Evolutionary conservation across 1,140 invertebrate genomes (phyloP).

Genomic region (Drosophila auraria): DNA sequence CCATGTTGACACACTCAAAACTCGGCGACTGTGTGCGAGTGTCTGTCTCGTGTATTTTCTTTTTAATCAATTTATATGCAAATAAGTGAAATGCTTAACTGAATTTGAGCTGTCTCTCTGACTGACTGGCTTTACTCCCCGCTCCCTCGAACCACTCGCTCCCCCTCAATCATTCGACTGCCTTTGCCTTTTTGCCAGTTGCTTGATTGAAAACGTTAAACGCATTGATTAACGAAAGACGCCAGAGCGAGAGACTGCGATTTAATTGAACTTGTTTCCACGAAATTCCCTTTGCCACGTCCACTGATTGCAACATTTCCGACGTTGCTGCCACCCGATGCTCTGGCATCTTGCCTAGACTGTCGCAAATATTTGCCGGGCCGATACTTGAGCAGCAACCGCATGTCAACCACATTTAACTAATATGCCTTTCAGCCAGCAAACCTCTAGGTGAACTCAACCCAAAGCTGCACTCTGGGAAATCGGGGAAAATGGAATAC

Average conservation of each 20-base stretch:
- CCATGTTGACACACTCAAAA: constrained; percentile 75
- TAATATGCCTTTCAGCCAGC: constrained; percentile 57
- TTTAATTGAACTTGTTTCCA: constrained; percentile 80
- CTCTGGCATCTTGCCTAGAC: neutral
- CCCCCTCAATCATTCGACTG: constrained; percentile 24
- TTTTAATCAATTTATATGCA: constrained; percentile 84
- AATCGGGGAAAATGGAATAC: neutral
- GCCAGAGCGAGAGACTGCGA: constrained; percentile 48
- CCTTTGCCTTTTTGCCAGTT: constrained; percentile 64
- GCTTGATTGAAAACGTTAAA: constrained; percentile 82
- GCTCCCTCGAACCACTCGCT: neutral
- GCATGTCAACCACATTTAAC: constrained; percentile 64
- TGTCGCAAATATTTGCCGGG: constrained; percentile 65
- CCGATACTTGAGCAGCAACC: constrained; percentile 45
- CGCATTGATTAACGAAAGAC: constrained; percentile 73
- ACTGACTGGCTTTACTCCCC: constrained; percentile 23
- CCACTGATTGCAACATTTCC: constrained; percentile 63
- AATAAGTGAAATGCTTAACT: constrained; percentile 84
- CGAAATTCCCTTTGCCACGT: constrained; percentile 61
- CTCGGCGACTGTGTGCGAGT: constrained; percentile 50
- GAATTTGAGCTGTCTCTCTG: constrained; percentile 73
- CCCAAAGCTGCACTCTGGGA: constrained; percentile 21
- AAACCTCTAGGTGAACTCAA: constrained; percentile 22
- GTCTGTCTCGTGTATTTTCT: constrained; percentile 76
- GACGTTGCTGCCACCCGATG: neutral